A percentile compares a stretch with the other conserved stretches of the same genome.
Conservation (phyloP, 2,113 vertebrate species). For the Choloepus hoffmanni region DNA sequence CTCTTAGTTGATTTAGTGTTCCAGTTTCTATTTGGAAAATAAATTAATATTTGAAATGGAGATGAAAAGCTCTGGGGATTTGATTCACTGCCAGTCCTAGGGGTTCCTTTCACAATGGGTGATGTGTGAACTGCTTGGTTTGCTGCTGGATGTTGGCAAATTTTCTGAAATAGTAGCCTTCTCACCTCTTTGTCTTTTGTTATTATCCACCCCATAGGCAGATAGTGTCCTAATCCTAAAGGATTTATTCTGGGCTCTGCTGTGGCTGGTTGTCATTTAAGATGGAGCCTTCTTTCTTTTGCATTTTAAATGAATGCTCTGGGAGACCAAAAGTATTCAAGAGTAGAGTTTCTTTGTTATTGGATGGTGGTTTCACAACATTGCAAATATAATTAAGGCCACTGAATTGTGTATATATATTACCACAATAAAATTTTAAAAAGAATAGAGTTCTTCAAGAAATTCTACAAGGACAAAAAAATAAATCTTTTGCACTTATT, state of each 20-base stretch:
- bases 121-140: background rate
- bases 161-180: background rate
- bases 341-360: too few relatives aligned
- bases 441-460: background rate
- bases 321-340: background rate
- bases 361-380: too few relatives aligned
- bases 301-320: background rate
- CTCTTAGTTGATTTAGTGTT: constrained; percentile 83
- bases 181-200: background rate
- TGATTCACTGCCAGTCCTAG: constrained; percentile 66
- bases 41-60: constrained; percentile 79
- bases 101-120: background rate
- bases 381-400: too few relatives aligned
- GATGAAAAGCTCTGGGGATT: constrained; percentile 70
- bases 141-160: background rate
- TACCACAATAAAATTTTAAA: background rate
- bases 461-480: background rate
- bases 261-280: background rate
- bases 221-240: background rate
- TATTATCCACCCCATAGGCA: background rate
- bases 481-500: background rate
- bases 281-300: background rate
- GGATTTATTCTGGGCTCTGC: background rate
- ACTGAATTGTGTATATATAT: too few relatives aligned
- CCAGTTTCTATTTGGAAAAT: constrained; percentile 71